Base-by-base conservation (phyloP, 1,140 invertebrate genomes). In the Drosophila novamexicana region DNA sequence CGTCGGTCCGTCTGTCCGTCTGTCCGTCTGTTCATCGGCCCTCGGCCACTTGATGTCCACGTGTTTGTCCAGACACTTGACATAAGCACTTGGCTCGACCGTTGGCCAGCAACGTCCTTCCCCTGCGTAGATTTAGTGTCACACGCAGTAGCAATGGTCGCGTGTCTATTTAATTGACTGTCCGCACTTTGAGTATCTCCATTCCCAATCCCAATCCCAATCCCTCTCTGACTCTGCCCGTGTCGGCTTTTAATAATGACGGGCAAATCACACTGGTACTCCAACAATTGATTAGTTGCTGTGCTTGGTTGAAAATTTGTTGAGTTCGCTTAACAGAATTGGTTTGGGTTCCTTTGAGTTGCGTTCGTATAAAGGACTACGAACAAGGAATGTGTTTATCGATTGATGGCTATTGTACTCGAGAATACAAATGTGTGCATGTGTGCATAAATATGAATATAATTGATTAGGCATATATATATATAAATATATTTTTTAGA, bases 91-190 rank as follows among this genome's bases (percentile, higher is more conserved):
- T 84, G 74, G 53, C 42, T 70, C 34, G 53, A 42, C 50, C 50
- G 66, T 32, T 64, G n/a, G n/a, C 39, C 37, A 54, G 36, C 16
- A 45, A 34, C 37, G 44, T 22, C 8, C 34, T 7, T 29, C 49
- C 16, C 50, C 49, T 16, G 6, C 6, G 40, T 29, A 45, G 65
- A 56, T 84, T 89, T 89, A 89, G 81, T 89, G 84, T 89, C 84
- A 89, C 70, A 72, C 62, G 77, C 83, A 86, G 67, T 16, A 18
- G 50, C 69, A 61, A 50, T 52, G 44, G 57, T 70, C 85, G 79
- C 83, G 84, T 89, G 84, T 88, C 81, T 66, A 89, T 88, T 88
- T 88, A 88, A 88, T 88, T 88, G 83, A 88, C 84, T 89, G 83
- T 84, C 84, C 79, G 81, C 76, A 89, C 83, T 86, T 88, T 71